These are phyloP conservation scores for Oenanthe melanoleuca DNA, from an alignment of 2,113 vertebrate genomes.

Conservation along the genomic window DNA sequence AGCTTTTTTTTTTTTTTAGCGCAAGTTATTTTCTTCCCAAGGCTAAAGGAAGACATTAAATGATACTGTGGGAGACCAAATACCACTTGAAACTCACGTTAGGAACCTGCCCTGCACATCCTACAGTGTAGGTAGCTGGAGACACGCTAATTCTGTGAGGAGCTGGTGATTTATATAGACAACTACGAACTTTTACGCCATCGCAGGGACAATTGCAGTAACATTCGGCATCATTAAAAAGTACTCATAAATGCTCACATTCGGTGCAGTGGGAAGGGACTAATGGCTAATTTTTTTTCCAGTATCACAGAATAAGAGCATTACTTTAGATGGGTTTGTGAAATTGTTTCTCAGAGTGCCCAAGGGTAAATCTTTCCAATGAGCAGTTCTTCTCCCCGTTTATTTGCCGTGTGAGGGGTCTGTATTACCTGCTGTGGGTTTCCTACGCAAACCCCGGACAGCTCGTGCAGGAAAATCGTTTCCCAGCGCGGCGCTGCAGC, in stretches of 20 bases:
- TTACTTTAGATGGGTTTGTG: rapidly evolving
- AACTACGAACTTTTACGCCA: rapidly evolving
- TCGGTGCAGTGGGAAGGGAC: rapidly evolving
- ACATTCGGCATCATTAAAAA: background rate
- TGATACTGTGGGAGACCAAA: background rate
- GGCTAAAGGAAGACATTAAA: background rate
- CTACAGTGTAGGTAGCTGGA: background rate
- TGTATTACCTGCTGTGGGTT: rapidly evolving
- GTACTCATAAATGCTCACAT: no score
- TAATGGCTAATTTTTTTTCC: no score
- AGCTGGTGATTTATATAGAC: background rate
- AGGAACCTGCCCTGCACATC: background rate
- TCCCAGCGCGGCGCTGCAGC: rapidly evolving
- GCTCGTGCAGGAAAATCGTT: background rate
- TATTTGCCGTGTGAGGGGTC: rapidly evolving
- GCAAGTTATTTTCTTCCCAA: background rate
- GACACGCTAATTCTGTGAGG: background rate
- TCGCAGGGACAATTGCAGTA: background rate
- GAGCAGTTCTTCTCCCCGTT: rapidly evolving
- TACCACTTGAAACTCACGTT: background rate
- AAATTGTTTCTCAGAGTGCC: rapidly evolving
- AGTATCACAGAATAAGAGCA: rapidly evolving
- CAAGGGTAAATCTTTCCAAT: rapidly evolving
- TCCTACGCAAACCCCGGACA: background rate
- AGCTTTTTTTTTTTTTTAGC: background rate